Base-by-base conservation (phyloP, 2,888 invertebrate genomes). In the Nebria salina region DNA sequence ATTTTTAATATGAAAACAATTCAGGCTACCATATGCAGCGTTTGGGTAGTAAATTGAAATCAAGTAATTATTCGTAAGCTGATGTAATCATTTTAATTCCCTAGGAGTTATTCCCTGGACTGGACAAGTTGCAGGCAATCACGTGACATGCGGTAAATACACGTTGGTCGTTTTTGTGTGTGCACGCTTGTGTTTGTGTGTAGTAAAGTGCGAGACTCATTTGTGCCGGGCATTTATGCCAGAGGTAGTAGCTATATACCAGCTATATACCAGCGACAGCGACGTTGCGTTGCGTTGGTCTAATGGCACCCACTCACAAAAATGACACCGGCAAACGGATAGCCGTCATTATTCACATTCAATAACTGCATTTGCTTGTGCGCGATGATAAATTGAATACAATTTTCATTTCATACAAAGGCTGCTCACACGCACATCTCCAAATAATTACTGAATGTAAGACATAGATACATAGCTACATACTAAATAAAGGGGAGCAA, bases 271-370 rank as follows among this genome's bases (percentile, higher is more conserved):
- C 73, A 20, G 20, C 20, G 20, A 1, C 20, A 20, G 20, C 20
- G 20, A 20, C 20, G 20, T 20, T 20, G 20, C 20, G 20, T 20
- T 20, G 20, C 20, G 20, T 20, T 20, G 68, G 41, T 74, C 79
- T 79, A 79, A 79, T 79, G 79, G 79, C 42, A 42, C 43, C 42
- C 75, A 42, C 80, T 80, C 75, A 70, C 83, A 85, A 84, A 84
- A 85, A 84, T 85, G 85, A 84, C 84, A 84, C 84, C 83, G 82
- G 82, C 82, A 84, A 81, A 81, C 81, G 76, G 66, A 81, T 76
- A 76, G 72, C 65, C 76, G 83, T 82, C 84, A 84, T 85, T 84
- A 85, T 83, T 84, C 84, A 85, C 83, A 84, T 85, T 84, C 85
- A 85, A 85, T 85, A 85, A 85, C 81, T 82, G 72, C 81, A 81